These are phyloP conservation scores for Tiliqua scincoides DNA, from an alignment of 2,113 vertebrate species.

Conservation along the genomic window DNA sequence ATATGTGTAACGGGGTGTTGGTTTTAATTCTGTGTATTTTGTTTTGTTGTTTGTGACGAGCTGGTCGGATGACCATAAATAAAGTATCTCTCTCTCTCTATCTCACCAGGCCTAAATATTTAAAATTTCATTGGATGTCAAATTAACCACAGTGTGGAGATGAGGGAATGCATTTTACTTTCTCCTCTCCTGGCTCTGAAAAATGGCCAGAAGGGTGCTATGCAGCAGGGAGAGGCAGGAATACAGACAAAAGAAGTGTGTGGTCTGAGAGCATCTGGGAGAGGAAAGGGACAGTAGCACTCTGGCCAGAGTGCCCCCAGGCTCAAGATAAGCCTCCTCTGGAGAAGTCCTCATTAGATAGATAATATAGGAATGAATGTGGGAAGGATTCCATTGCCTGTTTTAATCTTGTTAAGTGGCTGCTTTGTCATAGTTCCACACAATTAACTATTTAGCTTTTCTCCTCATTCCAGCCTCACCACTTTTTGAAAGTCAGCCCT, in stretches of 20 bases:
- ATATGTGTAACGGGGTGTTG: no score
- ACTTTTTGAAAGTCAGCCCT: constrained; percentile 73
- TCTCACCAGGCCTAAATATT: background rate
- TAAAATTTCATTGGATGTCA: background rate
- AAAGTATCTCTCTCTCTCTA: no score
- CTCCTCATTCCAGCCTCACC: constrained; percentile 63
- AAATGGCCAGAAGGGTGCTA: background rate
- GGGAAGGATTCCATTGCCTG: background rate
- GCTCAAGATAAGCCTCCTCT: background rate
- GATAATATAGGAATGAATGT: background rate
- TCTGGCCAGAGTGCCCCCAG: no score
- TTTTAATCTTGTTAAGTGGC: background rate
- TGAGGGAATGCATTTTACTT: background rate
- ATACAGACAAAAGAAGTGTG: background rate
- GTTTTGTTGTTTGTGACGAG: no score
- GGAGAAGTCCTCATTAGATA: no score
- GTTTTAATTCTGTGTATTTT: no score
- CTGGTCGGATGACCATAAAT: no score
- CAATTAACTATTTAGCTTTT: background rate
- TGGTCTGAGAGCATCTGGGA: background rate
- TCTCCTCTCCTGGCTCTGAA: background rate
- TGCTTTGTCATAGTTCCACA: background rate
- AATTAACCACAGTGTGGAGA: background rate
- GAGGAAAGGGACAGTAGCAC: background rate
- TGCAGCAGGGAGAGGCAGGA: background rate